Evolutionary conservation across 2,888 invertebrate genomes (phyloP), one percentile per base, ranked within the genome.

Genomic region (Drosophila rellima): DNA sequence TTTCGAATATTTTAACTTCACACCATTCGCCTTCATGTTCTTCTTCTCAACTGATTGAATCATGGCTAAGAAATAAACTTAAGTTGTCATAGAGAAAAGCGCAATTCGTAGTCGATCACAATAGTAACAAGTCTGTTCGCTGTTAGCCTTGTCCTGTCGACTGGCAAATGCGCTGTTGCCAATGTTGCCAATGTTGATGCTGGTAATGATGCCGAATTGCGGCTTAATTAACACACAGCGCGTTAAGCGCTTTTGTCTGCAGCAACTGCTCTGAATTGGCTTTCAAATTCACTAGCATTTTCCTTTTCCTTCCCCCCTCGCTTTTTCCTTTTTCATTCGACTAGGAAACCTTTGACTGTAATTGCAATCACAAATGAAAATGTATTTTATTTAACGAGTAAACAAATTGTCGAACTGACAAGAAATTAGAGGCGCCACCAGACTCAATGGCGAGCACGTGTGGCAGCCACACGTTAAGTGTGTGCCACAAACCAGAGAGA

Each of bases 201-300:
- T 81, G 81, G 70, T 89, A 88, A 81, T 87, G 86, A 73, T 69
- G 80, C 67, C 76, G 83, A 84, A 87, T 78, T 82, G 88, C 74
- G 72, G 88, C 82, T 86, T 86, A 86, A 86, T 86, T 86, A 86
- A 89, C 89, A 79, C 89, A 82, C 71, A 83, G 69, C 70, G 74
- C 64, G 80, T 82, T 82, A 88, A 88, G 83, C 78, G 88, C 88
- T 67, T 68, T 80, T 88, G 80, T 83, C 76, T 87, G 84, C 50
- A 51, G 26, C 35, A 33, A 37, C 13, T 23, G 37, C 51, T 40
- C 39, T 48, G 48, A 67, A 73, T 73, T 67, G 61, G 37, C 74
- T 77, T 62, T 80, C 67, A 66, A 65, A 60, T 50, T 42, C 67
- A 35, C 17, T 39, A 8, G 33, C 23, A 40, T 17, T 20, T 29